phyloP scores from a whole-genome alignment of 2,113 vertebrate genomes.

The Sebastes fasciatus region DNA sequence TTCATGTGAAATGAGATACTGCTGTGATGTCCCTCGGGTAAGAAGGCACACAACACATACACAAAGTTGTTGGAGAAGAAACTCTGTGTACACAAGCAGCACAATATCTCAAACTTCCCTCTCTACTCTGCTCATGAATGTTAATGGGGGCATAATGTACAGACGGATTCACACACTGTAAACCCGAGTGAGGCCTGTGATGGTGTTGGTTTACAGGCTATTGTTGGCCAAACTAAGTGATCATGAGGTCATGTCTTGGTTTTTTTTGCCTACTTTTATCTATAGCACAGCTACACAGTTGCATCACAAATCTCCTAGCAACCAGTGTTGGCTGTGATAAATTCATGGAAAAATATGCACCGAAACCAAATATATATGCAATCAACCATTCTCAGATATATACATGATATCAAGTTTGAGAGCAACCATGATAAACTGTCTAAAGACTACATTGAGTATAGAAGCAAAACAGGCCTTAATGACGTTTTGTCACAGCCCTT shows the following conservation, averaged over 20 bases:
- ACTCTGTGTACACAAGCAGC: constrained; percentile 55
- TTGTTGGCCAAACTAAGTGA: constrained; percentile 27
- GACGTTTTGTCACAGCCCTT: no score
- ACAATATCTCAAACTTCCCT: constrained; percentile 71
- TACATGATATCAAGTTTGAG: neutral
- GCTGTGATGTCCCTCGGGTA: constrained; percentile 80
- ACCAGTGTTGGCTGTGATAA: neutral
- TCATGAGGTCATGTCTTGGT: constrained; percentile 10
- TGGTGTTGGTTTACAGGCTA: constrained; percentile 30
- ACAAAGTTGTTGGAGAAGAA: constrained; percentile 58
- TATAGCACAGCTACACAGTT: neutral
- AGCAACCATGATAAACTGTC: neutral
- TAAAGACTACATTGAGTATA: neutral
- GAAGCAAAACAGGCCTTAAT: no score
- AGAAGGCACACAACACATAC: constrained; percentile 41
- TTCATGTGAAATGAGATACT: constrained; percentile 84
- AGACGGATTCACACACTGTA: constrained; percentile 35
- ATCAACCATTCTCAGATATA: no score
- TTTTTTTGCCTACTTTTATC: neutral
- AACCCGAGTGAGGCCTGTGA: constrained; percentile 2
- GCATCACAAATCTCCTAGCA: constrained; percentile 1
- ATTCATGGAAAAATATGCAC: neutral
- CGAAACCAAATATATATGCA: no score
- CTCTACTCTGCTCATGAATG: constrained; percentile 66
- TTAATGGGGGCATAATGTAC: constrained; percentile 60